Conservation (phyloP, 2,888 invertebrate species). For the Lissonota sp. region DNA sequence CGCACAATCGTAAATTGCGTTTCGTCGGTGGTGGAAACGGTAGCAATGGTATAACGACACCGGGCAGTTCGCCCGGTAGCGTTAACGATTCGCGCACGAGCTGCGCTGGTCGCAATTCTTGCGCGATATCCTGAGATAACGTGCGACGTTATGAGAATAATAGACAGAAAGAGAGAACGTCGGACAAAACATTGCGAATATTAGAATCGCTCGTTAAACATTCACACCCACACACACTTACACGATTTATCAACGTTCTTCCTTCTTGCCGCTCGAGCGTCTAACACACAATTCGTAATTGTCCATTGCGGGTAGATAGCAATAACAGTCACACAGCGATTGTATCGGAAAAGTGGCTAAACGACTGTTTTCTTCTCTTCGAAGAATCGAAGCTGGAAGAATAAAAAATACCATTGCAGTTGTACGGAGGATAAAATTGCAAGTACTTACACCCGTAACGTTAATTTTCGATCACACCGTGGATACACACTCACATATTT, state of each 20-base stretch:
- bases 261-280: conserved; percentile 60
- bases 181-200: conserved; percentile 10
- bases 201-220: neutral
- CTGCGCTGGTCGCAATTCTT: conserved; percentile 85
- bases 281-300: conserved; percentile 46
- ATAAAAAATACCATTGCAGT: conserved; percentile 20
- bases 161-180: neutral
- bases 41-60: conserved; percentile 81
- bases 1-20: conserved; percentile 81
- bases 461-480: conserved; percentile 18
- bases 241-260: conserved; percentile 69
- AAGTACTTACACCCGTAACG: conserved; percentile 47
- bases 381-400: neutral
- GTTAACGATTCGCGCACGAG: conserved; percentile 83
- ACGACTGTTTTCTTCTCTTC: neutral
- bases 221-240: neutral
- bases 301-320: conserved; percentile 58
- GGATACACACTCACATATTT: conserved; percentile 24
- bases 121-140: conserved; percentile 83
- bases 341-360: neutral
- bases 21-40: conserved; percentile 76
- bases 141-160: neutral
- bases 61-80: conserved; percentile 83
- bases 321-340: conserved; percentile 37
- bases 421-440: conserved; percentile 27